Conservation (phyloP, 1,140 invertebrate species). For the Palaemon carinicauda region DNA sequence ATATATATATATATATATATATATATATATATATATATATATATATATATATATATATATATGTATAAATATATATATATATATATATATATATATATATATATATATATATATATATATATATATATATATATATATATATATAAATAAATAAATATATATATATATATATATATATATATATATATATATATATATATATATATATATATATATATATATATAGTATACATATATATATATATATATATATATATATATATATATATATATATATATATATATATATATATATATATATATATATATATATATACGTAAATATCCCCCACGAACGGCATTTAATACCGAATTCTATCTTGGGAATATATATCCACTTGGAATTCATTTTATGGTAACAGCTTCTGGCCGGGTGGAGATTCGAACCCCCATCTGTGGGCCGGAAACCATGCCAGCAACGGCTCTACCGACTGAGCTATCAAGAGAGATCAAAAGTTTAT, state of each 20-base stretch:
- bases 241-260: neutral
- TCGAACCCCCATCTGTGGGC: too few relatives aligned
- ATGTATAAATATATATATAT: neutral
- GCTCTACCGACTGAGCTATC: too few relatives aligned
- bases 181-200: constrained; percentile 5
- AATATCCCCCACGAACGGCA: neutral
- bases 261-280: neutral
- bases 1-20: constrained; percentile 9
- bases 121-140: neutral
- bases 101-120: neutral
- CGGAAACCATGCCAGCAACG: too few relatives aligned
- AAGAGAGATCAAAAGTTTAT: too few relatives aligned
- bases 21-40: constrained; percentile 9
- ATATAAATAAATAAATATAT: neutral
- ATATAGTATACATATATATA: neutral
- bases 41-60: constrained; percentile 3
- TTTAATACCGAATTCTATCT: too few relatives aligned
- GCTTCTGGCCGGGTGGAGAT: too few relatives aligned
- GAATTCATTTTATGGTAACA: too few relatives aligned
- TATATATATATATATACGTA: neutral
- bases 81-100: neutral
- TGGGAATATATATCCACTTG: too few relatives aligned
- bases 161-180: constrained; percentile 9
- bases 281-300: constrained; percentile 9
- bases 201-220: constrained; percentile 3